Evolutionary conservation across 2,797 vertebrate species (phyloP), one percentile per base, ranked within the genome.

Genomic region (Sebastolobus altivelis): DNA sequence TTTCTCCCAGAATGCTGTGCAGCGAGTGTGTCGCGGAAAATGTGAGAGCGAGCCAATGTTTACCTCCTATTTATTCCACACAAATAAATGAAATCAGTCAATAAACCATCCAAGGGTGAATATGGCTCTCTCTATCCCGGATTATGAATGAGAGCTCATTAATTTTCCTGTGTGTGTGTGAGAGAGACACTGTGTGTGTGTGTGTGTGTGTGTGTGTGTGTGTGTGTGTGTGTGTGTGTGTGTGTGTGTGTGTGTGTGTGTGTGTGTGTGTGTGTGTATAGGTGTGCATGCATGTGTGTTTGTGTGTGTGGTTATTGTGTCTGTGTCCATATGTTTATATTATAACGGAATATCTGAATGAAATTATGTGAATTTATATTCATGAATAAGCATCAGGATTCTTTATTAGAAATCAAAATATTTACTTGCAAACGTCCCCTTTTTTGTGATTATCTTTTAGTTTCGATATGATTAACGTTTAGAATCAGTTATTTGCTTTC

Each of bases 31-130:
- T 93, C 96, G 94, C 84, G 92, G 96, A 96, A 97, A 98, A 97
- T 95, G 95, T 95, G 96, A 95, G 95, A 94, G 89, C 93, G 94
- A 97, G 97, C 96, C 93, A 91, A 92, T 97, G 96, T 98, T 97
- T 97, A 97, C 97, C 96, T 97, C 96, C 90, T 89, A 95, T 97
- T 97, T 96, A 97, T 97, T 97, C 97, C 97, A 95, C 98, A 96
- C 96, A 97, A 97, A 98, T 98, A 98, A 98, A 97, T 97, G 97
- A 98, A 98, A 97, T 97, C 97, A 98, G 98, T 98, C 97, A 98
- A 98, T 97, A 98, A 95, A 96, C 95, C 97, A 97, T 96, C 96
- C 96, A 96, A 98, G 97, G 97, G 97, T 98, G 98, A 98, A 98
- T 96, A 91, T 95, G 96, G 96, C 94, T 97, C 97, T 97, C 96